Evolutionary conservation across 2,888 invertebrate genomes (phyloP).

Genomic region (Ametastegia equiseti): DNA sequence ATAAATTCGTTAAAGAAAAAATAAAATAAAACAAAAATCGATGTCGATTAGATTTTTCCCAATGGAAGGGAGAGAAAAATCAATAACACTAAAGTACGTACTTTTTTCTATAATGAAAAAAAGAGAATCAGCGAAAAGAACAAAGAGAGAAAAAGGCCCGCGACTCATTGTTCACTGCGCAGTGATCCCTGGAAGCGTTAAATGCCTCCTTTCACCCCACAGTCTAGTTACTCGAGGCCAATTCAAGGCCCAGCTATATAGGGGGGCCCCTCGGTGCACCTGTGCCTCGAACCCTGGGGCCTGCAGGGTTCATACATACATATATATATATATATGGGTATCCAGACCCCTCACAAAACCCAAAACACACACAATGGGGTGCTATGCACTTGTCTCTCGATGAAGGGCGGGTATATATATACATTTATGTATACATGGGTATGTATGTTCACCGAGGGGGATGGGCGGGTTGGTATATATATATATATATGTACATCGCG

Average conservation of each 20-base stretch:
- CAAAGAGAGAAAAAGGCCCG: neutral
- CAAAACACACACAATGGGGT: conserved; percentile 30
- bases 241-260: conserved; percentile 11
- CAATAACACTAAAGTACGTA: too few species aligned
- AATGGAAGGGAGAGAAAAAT: too few species aligned
- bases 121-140: too few species aligned
- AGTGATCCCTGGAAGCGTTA: neutral
- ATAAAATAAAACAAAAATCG: too few species aligned
- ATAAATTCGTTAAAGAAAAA: too few species aligned
- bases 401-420: neutral
- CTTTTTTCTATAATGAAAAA: too few species aligned
- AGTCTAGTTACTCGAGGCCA: conserved; percentile 7
- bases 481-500: neutral
- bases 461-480: neutral
- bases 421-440: neutral
- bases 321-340: too few species aligned
- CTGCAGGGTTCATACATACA: too few species aligned
- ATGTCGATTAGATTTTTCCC: too few species aligned
- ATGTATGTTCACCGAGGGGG: neutral
- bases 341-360: neutral
- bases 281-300: neutral
- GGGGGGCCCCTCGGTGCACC: conserved; percentile 27
- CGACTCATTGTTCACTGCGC: neutral
- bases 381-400: conserved; percentile 36
- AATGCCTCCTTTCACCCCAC: neutral